Evolutionary conservation across 1,140 invertebrate species (phyloP), one percentile per base, ranked within the genome.

Genomic region (Halyomorpha halys): DNA sequence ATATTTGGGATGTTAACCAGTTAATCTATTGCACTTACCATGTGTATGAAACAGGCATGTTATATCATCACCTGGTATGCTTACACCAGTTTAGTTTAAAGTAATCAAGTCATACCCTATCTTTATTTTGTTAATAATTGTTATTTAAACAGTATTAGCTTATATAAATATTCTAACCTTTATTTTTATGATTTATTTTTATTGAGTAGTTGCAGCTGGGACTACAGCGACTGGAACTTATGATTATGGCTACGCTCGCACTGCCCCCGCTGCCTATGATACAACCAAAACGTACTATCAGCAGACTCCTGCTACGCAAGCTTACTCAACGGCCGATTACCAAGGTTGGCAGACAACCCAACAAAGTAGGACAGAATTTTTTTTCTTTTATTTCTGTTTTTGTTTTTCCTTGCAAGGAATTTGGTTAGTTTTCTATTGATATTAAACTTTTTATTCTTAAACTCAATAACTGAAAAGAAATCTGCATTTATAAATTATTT

Each of bases 251-350:
- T 86, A 86, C 76, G 83, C 83, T 61, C 49, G 61, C 4, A 59
- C 45, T 75, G 82, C 54, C 74, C 79, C 61, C 77, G 76, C 80
- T 3, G 76, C 79, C 4, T 84, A 85, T 74, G 83, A 83, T 72
- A 78, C 82, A 2, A 80, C 78, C 6, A 85, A 84, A 68, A 83
- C 81, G 30, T 85, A 83, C 67, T 84, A 85, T 68, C 83, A 82
- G 70, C 85, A 86, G 70, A 84, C 82, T 13, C 79, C 85, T 5
- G 78, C 84, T 13, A 82, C 83, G 1, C 65, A 62, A 45, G 83
- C 84, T 47, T 86, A 87, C 69, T 82, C 83, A 0, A 78, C 78
- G 18, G 61, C 84, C 62, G 83, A 85, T 64, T 87, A 87, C 68
- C 86, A 87, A 63, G 77, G 77, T 68, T 74, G 75, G 65, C 65